Conservation (phyloP, 1,140 invertebrate genomes). For the Anadara kagoshimensis region DNA sequence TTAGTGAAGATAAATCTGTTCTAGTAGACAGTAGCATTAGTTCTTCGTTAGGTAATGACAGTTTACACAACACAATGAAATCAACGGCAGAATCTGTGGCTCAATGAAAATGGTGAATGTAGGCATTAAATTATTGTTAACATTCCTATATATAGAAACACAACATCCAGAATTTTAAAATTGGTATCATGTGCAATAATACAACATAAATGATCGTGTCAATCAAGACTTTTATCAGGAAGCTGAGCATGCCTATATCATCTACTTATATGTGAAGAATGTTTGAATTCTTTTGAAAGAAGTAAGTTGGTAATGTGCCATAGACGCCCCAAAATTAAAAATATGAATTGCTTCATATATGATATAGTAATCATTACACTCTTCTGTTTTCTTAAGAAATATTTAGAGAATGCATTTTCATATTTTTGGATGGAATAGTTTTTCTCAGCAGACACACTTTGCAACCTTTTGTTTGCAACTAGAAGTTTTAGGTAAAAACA, state of each 20-base stretch:
- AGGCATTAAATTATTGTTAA: background rate
- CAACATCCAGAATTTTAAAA: background rate
- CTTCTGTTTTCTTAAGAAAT: too few relatives aligned
- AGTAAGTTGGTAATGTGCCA: background rate
- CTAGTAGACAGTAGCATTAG: constrained; percentile 18
- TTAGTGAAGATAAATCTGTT: constrained; percentile 3
- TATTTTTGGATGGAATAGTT: too few relatives aligned
- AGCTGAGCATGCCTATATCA: background rate
- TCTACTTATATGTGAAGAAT: background rate
- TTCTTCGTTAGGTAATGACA: constrained; percentile 1
- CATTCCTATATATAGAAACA: background rate
- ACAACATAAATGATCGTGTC: background rate
- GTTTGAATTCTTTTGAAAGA: background rate
- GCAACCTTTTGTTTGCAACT: too few relatives aligned
- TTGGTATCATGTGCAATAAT: background rate
- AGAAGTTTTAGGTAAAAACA: too few relatives aligned
- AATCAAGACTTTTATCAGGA: background rate
- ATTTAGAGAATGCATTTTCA: too few relatives aligned
- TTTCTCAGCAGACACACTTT: too few relatives aligned
- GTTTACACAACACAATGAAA: background rate
- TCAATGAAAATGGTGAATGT: background rate
- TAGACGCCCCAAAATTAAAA: too few relatives aligned
- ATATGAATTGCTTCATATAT: too few relatives aligned
- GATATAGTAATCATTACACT: too few relatives aligned
- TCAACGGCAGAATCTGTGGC: background rate